phyloP scores from a whole-genome alignment of 2,113 vertebrate genomes.

The Caloenas nicobarica region DNA sequence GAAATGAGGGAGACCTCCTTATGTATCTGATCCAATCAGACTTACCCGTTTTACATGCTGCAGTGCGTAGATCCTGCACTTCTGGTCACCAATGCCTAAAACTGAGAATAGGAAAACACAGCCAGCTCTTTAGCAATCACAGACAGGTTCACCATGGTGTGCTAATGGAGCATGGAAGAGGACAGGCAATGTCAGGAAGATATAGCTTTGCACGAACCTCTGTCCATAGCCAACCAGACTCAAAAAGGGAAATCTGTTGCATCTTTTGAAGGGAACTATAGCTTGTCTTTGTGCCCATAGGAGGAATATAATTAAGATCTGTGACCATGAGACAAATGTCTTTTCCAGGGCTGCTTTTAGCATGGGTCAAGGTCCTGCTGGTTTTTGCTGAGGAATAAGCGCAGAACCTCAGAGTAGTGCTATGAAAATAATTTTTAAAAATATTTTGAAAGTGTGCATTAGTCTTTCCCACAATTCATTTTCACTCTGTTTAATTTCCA shows the following conservation, averaged over 20 bases:
- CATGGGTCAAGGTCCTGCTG: neutral
- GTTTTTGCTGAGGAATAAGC: neutral
- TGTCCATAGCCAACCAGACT: neutral
- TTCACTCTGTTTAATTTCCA: neutral
- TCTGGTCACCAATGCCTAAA: neutral
- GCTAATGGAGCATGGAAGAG: rapidly evolving
- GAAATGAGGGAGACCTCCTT: neutral
- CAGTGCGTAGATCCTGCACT: neutral
- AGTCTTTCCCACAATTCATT: neutral
- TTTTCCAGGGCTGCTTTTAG: neutral
- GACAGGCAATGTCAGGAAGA: neutral
- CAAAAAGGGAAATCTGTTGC: neutral
- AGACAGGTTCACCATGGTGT: neutral
- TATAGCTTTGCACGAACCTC: neutral
- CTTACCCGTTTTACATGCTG: neutral
- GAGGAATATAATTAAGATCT: neutral
- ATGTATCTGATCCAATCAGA: neutral
- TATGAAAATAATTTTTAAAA: neutral
- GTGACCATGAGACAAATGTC: neutral
- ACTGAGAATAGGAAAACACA: neutral
- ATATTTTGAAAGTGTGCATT: neutral
- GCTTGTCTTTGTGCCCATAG: neutral
- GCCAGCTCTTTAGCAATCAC: neutral
- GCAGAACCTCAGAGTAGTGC: neutral
- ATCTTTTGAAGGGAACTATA: neutral